phyloP scores from a whole-genome alignment of 2,797 vertebrate genomes.

The Hemitrygon akajei region DNA sequence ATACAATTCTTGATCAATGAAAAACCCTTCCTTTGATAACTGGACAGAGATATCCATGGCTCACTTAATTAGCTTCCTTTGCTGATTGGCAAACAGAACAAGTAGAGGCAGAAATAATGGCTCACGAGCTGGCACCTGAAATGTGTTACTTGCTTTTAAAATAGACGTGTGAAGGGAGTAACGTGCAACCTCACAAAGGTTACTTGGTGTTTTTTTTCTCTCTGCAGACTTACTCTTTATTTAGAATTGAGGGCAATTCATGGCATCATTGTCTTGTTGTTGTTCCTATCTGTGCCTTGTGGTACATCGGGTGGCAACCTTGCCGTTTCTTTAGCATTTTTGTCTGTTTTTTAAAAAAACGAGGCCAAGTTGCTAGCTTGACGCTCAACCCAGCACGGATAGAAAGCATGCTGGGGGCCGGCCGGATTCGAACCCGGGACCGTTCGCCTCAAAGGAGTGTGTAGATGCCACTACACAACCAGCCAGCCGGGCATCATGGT shows the following conservation, averaged over 20 bases:
- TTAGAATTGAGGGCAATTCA: neutral
- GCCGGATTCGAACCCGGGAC: too few species aligned
- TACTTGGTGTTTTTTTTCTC: neutral
- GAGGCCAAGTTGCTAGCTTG: too few species aligned
- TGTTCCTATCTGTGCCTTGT: too few species aligned
- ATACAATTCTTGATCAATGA: conserved; percentile 9
- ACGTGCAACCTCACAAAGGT: neutral
- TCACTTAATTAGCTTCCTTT: neutral
- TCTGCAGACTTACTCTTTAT: neutral
- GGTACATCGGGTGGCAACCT: too few species aligned
- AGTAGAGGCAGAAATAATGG: neutral
- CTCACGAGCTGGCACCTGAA: neutral
- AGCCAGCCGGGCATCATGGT: too few species aligned
- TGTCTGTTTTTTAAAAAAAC: too few species aligned
- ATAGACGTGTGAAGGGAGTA: neutral
- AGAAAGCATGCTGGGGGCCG: too few species aligned
- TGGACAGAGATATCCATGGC: neutral
- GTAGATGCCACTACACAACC: too few species aligned
- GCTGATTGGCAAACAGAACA: neutral
- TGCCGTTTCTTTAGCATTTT: too few species aligned
- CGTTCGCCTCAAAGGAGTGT: too few species aligned
- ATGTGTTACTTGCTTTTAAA: neutral
- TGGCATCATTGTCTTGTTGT: too few species aligned
- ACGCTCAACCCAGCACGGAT: too few species aligned
- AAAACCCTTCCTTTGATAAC: neutral